These are phyloP conservation scores for Clusia tigrina DNA, from an alignment of 2,888 invertebrate genomes.

Conservation along the genomic window DNA sequence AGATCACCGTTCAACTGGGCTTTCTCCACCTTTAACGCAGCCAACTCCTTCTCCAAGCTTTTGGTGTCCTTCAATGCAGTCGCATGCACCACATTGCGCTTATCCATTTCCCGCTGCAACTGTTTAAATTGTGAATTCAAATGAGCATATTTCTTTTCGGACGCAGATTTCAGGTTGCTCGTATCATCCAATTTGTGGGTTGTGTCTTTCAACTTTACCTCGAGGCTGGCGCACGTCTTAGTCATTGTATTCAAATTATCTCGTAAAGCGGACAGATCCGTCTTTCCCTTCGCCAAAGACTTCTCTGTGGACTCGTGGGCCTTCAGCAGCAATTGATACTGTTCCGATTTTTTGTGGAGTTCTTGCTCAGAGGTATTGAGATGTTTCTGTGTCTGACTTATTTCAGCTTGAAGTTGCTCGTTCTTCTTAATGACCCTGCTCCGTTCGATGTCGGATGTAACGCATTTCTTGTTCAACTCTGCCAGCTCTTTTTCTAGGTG, in stretches of 20 bases:
- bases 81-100: constrained; percentile 22
- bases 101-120: constrained; percentile 6
- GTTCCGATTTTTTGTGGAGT: background rate
- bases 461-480: constrained; percentile 25
- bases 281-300: too few relatives aligned
- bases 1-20: constrained; percentile 28
- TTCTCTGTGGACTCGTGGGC: too few relatives aligned
- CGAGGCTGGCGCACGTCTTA: too few relatives aligned
- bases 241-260: too few relatives aligned
- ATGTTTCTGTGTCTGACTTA: constrained; percentile 13
- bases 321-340: background rate
- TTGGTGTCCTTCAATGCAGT: constrained; percentile 18
- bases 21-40: constrained; percentile 31
- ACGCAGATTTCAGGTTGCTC: background rate
- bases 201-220: too few relatives aligned
- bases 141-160: background rate
- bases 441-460: too few relatives aligned
- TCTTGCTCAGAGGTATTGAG: constrained; percentile 7
- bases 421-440: too few relatives aligned
- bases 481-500: constrained; percentile 22
- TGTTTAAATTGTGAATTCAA: background rate
- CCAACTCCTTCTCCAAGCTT: constrained; percentile 27
- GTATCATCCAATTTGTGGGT: too few relatives aligned
- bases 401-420: constrained; percentile 14
- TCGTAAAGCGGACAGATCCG: too few relatives aligned